phyloP scores from a whole-genome alignment of 2,113 vertebrate genomes.

The Eptesicus fuscus region DNA sequence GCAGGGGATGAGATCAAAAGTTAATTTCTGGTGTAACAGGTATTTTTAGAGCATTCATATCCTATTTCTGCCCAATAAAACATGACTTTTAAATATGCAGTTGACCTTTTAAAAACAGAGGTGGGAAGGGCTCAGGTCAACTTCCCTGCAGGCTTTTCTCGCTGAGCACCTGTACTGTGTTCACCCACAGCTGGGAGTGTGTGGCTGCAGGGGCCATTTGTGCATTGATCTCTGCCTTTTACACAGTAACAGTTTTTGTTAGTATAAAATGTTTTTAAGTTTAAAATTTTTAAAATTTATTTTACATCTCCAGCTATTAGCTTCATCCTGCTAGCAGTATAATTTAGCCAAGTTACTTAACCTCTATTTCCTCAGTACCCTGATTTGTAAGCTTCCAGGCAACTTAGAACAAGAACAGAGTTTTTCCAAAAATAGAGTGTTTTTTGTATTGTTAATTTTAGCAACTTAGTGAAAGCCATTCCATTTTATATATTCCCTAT shows the following conservation, averaged over 20 bases:
- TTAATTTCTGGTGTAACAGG: not conserved
- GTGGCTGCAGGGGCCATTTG: too few species aligned
- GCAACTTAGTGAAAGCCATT: not conserved
- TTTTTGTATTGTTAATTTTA: not conserved
- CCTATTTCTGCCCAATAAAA: not conserved
- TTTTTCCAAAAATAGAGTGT: not conserved
- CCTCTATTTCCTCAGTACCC: not conserved
- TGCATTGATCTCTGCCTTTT: not conserved
- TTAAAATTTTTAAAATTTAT: not conserved
- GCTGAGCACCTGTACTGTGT: too few species aligned
- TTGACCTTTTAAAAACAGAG: not conserved
- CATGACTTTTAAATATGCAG: not conserved
- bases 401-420: not conserved
- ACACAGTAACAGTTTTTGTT: not conserved
- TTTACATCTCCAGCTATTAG: not conserved
- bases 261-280: not conserved
- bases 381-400: not conserved
- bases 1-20: not conserved
- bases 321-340: accelerated
- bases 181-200: not conserved
- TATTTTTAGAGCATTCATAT: not conserved
- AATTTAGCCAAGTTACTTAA: not conserved
- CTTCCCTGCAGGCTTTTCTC: too few species aligned
- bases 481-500: not conserved
- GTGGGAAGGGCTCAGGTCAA: not conserved